Evolutionary conservation across 2,888 invertebrate genomes (phyloP), one percentile per base, ranked within the genome.

Genomic region (Tribolium freemani): DNA sequence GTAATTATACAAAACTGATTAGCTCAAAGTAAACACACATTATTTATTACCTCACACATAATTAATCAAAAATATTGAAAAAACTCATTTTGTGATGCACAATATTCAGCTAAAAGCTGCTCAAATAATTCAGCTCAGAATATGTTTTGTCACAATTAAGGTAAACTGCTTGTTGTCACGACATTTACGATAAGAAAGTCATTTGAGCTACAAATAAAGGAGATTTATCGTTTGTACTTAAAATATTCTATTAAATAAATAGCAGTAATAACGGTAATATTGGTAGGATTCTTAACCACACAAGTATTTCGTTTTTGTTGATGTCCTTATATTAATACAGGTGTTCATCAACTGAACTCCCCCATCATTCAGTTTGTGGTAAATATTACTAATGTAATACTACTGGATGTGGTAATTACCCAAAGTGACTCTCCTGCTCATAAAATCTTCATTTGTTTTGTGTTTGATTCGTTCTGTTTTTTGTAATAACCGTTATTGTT

Each of bases 61-160:
- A 26, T 26, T 26, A 26, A 26, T 26, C 26, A 26, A 26, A 26
- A 26, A 26, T 26, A 11, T 6, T 48, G n/a, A 16, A 16, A 16
- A 16, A 48, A 11, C 6, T 3, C 48, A 48, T 48, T 48, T 48
- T 16, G 10, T 48, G 48, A 48, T 48, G 48, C 48, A 38, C 38
- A 11, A 50, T 50, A 53, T 53, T 16, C 10, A 53, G 21, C 53
- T 21, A 10, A 53, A 56, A 56, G 54, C 31, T 31, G 5, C 31
- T 56, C 54, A 56, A 56, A 56, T 53, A 53, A 53, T 16, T 56
- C 31, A 11, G 31, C 54, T 56, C 10, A n/a, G 26, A 56, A 56
- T 56, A 56, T 56, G 54, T 56, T 56, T 56, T 56, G 54, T 56
- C 54, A 56, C 54, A 56, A 56, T 56, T 56, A 56, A 56, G 11